A percentile compares a stretch with the other conserved stretches of the same genome.
These are phyloP conservation scores for Oryzias melastigma DNA, from an alignment of 2,113 vertebrate genomes.

Conservation along the genomic window DNA sequence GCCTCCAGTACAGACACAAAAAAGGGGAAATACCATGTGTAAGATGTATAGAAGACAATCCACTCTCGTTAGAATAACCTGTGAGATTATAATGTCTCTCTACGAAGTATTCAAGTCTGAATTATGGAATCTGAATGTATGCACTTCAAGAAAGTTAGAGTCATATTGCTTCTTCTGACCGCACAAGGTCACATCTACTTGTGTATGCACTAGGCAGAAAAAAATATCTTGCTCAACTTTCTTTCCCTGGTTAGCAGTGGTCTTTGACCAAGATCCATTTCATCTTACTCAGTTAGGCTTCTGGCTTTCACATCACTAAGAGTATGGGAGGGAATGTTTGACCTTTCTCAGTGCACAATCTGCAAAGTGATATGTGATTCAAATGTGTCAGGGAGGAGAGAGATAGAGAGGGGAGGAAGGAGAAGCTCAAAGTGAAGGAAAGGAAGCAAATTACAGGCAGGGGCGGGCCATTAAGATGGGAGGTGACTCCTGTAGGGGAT, in stretches of 20 bases:
- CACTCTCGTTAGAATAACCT: constrained; percentile 6
- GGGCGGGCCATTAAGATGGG: constrained; percentile 27
- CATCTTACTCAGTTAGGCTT: constrained; percentile 38
- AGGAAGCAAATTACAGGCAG: constrained; percentile 49
- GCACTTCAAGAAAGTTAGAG: constrained; percentile 35
- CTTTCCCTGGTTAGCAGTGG: constrained; percentile 18
- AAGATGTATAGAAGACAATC: not conserved
- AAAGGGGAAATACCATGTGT: not conserved
- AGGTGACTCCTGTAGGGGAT: constrained; percentile 28
- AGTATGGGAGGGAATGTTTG: constrained; percentile 65
- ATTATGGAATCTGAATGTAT: constrained; percentile 17
- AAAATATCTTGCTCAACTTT: constrained; percentile 35
- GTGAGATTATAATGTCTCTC: constrained; percentile 6
- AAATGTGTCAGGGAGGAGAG: constrained; percentile 51
- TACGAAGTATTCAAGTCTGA: constrained; percentile 10
- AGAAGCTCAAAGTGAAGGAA: constrained; percentile 27
- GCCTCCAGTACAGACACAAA: too few species aligned
- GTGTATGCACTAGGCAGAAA: constrained; percentile 18
- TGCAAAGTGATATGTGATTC: constrained; percentile 72
- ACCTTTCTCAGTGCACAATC: constrained; percentile 71
- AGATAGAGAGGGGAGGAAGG: constrained; percentile 19
- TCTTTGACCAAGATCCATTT: constrained; percentile 51
- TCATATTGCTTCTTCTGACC: constrained; percentile 14
- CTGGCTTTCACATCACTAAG: constrained; percentile 51
- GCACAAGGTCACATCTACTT: constrained; percentile 39